phyloP scores from a whole-genome alignment of 1,140 invertebrate genomes.

The Drosophila parvula region DNA sequence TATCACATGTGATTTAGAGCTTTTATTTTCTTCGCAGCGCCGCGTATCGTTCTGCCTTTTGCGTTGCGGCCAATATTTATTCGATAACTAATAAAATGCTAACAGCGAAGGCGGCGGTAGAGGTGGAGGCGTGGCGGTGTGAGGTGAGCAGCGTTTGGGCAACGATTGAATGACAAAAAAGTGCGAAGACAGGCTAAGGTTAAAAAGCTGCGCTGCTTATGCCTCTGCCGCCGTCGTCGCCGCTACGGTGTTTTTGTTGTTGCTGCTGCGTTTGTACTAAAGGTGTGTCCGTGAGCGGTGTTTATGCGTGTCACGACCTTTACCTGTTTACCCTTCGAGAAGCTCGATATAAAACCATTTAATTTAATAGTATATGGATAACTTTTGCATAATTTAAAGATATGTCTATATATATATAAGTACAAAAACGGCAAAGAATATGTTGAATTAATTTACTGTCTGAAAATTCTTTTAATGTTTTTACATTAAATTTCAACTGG shows the following conservation, averaged over 20 bases:
- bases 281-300: conserved; percentile 12
- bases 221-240: conserved; percentile 20
- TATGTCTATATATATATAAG: too few species aligned
- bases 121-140: conserved; percentile 25
- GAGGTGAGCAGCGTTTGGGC: conserved; percentile 45
- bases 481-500: neutral
- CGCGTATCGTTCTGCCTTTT: conserved; percentile 24
- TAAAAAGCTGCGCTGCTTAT: conserved; percentile 60
- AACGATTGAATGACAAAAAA: conserved; percentile 49
- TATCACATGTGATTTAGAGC: conserved; percentile 54
- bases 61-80: conserved; percentile 41
- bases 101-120: conserved; percentile 8
- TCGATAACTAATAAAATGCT: conserved; percentile 45
- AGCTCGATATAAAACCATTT: neutral
- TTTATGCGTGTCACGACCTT: conserved; percentile 6
- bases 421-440: too few species aligned
- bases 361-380: neutral
- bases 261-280: conserved; percentile 29
- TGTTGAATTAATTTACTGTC: too few species aligned
- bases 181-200: conserved; percentile 68
- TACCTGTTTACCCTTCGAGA: too few species aligned
- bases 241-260: conserved; percentile 22
- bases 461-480: neutral
- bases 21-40: conserved; percentile 34
- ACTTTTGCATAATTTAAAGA: neutral